phyloP scores from a whole-genome alignment of 2,888 invertebrate species.

The Stenodera caucasica region DNA sequence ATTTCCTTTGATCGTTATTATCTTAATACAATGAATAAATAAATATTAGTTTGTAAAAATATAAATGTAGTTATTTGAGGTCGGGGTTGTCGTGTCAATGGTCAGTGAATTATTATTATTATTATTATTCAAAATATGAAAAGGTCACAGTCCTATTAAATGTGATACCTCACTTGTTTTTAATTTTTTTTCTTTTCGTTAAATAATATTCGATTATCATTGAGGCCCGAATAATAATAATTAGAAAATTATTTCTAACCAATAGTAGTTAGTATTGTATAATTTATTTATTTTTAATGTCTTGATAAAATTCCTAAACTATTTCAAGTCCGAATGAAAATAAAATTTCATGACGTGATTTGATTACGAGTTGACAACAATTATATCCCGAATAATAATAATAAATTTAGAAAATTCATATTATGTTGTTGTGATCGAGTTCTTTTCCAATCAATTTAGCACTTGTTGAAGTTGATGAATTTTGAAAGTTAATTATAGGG shows the following conservation, averaged over 20 bases:
- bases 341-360: background rate
- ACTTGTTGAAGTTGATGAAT: background rate
- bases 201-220: background rate
- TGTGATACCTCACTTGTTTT: background rate
- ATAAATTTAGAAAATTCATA: background rate
- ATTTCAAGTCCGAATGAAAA: background rate
- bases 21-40: background rate
- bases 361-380: background rate
- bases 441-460: background rate
- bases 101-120: conserved; percentile 18
- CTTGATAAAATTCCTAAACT: too few relatives aligned
- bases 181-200: background rate
- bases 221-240: too few relatives aligned
- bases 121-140: conserved; percentile 3
- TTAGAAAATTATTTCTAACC: too few relatives aligned
- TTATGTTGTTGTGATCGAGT: background rate
- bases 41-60: background rate
- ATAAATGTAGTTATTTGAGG: background rate
- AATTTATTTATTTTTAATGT: too few relatives aligned
- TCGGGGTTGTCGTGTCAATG: conserved; percentile 13
- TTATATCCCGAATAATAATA: too few relatives aligned
- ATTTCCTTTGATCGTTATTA: background rate
- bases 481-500: background rate
- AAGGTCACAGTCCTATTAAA: conserved; percentile 3
- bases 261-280: too few relatives aligned